Evolutionary conservation across 1,140 invertebrate species (phyloP).

Genomic region (Vanessa tameamea): DNA sequence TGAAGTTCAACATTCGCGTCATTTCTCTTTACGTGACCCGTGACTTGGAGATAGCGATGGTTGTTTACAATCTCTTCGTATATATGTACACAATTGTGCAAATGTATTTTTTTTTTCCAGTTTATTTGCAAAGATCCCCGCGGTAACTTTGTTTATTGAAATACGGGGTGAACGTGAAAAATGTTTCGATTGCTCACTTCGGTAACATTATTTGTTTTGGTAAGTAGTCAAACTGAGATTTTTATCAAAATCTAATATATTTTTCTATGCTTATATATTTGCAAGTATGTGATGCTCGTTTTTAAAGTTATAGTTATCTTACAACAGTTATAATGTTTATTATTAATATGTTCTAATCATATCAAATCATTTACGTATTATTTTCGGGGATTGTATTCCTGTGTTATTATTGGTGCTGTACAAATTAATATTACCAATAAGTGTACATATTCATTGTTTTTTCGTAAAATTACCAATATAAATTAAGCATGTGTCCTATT

Average conservation of each 20-base stretch:
- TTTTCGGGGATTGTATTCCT: too few species aligned
- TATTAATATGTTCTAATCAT: too few species aligned
- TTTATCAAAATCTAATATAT: neutral
- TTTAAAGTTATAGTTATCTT: too few species aligned
- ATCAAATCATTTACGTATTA: too few species aligned
- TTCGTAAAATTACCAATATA: too few species aligned
- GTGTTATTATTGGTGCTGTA: too few species aligned
- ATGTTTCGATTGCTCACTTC: constrained; percentile 48
- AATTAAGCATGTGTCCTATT: too few species aligned
- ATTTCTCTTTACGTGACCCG: constrained; percentile 34
- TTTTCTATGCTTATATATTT: too few species aligned
- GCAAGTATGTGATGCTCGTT: too few species aligned
- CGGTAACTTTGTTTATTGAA: constrained; percentile 37
- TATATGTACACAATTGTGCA: constrained; percentile 43
- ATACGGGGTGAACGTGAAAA: constrained; percentile 46
- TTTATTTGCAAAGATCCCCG: constrained; percentile 42
- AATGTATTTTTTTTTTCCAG: constrained; percentile 40
- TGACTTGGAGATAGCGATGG: constrained; percentile 44
- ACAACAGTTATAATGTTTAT: too few species aligned
- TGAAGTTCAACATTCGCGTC: constrained; percentile 17
- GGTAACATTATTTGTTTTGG: constrained; percentile 46
- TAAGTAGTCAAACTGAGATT: constrained; percentile 36
- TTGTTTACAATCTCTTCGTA: constrained; percentile 38
- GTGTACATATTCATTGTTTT: too few species aligned
- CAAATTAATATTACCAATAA: too few species aligned